These are phyloP conservation scores for Timema cristinae DNA, from an alignment of 2,888 invertebrate species.

Conservation along the genomic window DNA sequence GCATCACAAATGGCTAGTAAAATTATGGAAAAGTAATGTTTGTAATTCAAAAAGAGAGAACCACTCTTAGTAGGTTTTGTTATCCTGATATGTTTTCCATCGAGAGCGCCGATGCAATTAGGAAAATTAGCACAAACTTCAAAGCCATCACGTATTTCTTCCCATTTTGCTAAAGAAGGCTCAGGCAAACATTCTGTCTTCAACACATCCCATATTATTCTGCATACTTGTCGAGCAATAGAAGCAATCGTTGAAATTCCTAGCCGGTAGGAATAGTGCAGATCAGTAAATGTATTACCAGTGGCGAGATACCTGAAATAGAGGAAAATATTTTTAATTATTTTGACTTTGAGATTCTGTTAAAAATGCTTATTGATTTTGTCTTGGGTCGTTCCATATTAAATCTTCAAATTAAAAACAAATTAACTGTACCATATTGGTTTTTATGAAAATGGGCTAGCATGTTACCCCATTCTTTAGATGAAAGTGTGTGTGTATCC, in stretches of 20 bases:
- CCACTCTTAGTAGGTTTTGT: conserved; percentile 10
- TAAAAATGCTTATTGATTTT: no score
- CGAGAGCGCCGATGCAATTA: no score
- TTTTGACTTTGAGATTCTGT: no score
- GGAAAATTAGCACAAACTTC: no score
- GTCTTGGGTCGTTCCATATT: no score
- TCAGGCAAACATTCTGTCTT: background rate
- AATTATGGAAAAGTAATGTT: conserved; percentile 3
- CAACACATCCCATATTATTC: conserved; percentile 5
- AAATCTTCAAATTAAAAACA: no score
- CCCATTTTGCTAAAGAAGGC: background rate
- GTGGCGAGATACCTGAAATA: conserved; percentile 16
- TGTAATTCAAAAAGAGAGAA: background rate
- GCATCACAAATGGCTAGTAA: background rate
- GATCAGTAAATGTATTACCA: background rate
- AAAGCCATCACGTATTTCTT: background rate
- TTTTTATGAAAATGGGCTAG: no score
- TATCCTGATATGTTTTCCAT: background rate
- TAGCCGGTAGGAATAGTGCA: conserved; percentile 7
- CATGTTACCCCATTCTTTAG: no score
- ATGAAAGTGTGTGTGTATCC: no score
- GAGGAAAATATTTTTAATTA: background rate
- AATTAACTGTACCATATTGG: no score
- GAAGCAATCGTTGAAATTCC: conserved; percentile 13
- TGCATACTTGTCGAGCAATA: conserved; percentile 12